Evolutionary conservation across 1,140 invertebrate species (phyloP).

Genomic region (Drosophila auraria): DNA sequence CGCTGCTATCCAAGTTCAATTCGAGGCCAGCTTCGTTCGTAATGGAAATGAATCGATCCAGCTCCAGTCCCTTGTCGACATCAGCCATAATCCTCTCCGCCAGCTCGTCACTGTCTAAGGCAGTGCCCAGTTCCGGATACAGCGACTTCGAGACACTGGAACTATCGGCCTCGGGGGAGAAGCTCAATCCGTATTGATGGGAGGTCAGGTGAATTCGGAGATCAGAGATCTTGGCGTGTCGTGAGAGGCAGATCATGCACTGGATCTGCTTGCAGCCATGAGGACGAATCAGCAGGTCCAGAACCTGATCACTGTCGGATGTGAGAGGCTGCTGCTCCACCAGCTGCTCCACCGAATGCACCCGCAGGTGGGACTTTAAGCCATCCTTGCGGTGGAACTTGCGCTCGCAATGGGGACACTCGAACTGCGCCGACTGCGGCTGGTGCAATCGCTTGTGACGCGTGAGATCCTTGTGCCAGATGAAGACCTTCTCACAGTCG

Average conservation of each 20-base stretch:
- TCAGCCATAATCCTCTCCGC: slow-evolving; percentile 60
- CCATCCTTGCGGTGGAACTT: slow-evolving; percentile 86
- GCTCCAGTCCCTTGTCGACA: slow-evolving; percentile 36
- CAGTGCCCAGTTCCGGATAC: slow-evolving; percentile 58
- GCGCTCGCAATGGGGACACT: slow-evolving; percentile 86
- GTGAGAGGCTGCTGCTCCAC: slow-evolving; percentile 2
- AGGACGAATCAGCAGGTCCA: slow-evolving; percentile 52
- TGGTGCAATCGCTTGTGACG: slow-evolving; percentile 86
- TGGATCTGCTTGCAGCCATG: slow-evolving; percentile 75
- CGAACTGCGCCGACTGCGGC: slow-evolving; percentile 84
- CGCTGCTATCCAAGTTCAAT: slow-evolving; percentile 71
- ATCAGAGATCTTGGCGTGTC: slow-evolving; percentile 70
- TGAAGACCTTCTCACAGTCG: slow-evolving; percentile 86
- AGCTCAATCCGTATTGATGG: slow-evolving; percentile 55
- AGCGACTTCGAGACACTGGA: slow-evolving; percentile 31
- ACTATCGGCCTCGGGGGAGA: slow-evolving; percentile 25
- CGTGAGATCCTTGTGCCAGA: slow-evolving; percentile 86
- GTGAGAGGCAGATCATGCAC: slow-evolving; percentile 79
- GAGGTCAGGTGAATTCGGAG: slow-evolving; percentile 55
- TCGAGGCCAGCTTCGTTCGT: slow-evolving; percentile 75
- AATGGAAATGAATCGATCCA: slow-evolving; percentile 74
- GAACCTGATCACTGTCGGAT: background rate
- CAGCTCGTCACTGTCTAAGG: slow-evolving; percentile 37
- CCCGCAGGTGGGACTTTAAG: slow-evolving; percentile 71
- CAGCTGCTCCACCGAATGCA: slow-evolving; percentile 41